These are phyloP conservation scores for Paelopatides confundens DNA, from an alignment of 53 echinoderm and acorn worm species.

Conservation along the genomic window DNA sequence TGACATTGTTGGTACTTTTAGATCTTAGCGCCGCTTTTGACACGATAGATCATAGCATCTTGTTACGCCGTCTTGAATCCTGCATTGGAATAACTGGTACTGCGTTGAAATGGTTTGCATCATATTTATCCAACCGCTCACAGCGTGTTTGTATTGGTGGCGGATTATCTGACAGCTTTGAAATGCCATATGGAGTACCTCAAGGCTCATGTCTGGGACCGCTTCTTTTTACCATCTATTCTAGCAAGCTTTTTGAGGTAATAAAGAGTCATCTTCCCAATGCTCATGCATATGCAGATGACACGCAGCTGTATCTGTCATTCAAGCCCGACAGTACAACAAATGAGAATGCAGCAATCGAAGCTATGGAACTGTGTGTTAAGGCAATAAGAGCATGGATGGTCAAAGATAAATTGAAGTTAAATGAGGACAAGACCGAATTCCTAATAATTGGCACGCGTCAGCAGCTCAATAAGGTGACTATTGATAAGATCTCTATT, in stretches of 20 bases:
- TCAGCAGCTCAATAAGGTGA: too few relatives aligned
- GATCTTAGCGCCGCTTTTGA: slow-evolving; percentile 29
- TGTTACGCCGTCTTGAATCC: slow-evolving; percentile 1
- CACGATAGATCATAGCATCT: slow-evolving; percentile 29
- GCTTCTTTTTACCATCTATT: slow-evolving; percentile 33
- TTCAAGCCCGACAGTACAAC: too few relatives aligned
- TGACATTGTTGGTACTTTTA: slow-evolving; percentile 19
- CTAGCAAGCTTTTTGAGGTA: slow-evolving; percentile 38
- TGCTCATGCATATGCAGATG: slow-evolving; percentile 36
- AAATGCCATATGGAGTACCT: slow-evolving; percentile 14
- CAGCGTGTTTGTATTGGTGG: slow-evolving; percentile 31
- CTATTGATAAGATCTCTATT: too few relatives aligned
- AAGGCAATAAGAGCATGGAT: background rate
- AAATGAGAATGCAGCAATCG: background rate
- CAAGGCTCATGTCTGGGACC: slow-evolving; percentile 56
- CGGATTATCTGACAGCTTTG: background rate
- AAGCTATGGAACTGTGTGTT: too few relatives aligned
- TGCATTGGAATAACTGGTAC: slow-evolving; percentile 7
- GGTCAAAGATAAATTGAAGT: background rate
- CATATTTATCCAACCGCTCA: slow-evolving; percentile 23
- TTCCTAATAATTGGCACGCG: too few relatives aligned
- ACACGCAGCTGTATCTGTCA: slow-evolving; percentile 22
- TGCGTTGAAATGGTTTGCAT: slow-evolving; percentile 34
- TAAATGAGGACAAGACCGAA: background rate
- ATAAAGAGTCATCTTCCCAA: slow-evolving; percentile 8